Evolutionary conservation across 2,797 vertebrate species (phyloP).

Genomic region (Graptemys geographica): DNA sequence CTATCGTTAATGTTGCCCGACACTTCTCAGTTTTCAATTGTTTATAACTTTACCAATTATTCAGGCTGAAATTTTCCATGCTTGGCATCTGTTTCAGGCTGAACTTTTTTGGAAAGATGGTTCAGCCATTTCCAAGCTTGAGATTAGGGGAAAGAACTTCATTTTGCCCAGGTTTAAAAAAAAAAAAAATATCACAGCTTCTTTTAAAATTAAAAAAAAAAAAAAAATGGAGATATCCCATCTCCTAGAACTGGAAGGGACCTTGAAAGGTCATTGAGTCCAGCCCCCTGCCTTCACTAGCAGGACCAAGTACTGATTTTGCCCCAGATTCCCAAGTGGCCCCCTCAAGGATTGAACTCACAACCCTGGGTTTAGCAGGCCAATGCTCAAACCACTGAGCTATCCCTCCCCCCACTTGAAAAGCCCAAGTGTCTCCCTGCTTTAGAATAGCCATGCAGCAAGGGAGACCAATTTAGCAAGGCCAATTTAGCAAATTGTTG

Average conservation of each 20-base stretch:
- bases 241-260: too few relatives aligned
- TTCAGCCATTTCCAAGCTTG: background rate
- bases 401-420: too few relatives aligned
- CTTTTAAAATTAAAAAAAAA: too few relatives aligned
- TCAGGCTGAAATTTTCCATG: conserved; percentile 32
- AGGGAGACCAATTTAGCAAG: too few relatives aligned
- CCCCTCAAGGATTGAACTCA: too few relatives aligned
- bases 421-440: background rate
- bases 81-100: background rate
- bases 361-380: too few relatives aligned
- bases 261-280: too few relatives aligned
- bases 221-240: too few relatives aligned
- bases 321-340: too few relatives aligned
- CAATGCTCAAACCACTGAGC: too few relatives aligned
- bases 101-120: background rate
- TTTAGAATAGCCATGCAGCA: background rate
- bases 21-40: conserved; percentile 36
- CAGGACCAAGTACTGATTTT: too few relatives aligned
- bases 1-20: background rate
- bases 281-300: too few relatives aligned
- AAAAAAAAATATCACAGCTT: background rate
- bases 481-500: background rate
- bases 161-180: background rate
- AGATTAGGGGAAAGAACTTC: background rate
- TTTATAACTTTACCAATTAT: background rate